phyloP scores from a whole-genome alignment of 2,113 vertebrate species.

The Stegastes partitus region DNA sequence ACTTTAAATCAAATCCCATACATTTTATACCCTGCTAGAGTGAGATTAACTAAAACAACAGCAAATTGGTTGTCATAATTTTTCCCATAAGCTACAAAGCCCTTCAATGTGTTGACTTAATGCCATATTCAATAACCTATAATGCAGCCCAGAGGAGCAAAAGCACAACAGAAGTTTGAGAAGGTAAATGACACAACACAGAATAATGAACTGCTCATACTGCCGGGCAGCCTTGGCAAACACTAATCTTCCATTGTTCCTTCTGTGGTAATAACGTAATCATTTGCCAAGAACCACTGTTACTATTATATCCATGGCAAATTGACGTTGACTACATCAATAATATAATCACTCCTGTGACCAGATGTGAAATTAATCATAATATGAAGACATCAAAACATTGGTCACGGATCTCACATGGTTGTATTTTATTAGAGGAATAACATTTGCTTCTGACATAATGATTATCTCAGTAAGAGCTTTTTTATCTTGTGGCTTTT shows the following conservation, averaged over 20 bases:
- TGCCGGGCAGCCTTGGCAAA: conserved; percentile 24
- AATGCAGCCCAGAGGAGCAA: neutral
- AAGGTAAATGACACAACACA: conserved; percentile 3
- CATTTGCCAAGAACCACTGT: conserved; percentile 64
- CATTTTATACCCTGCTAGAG: too few relatives aligned
- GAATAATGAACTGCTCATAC: neutral
- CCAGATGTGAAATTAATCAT: conserved; percentile 79
- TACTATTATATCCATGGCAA: conserved; percentile 68
- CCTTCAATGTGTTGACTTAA: neutral
- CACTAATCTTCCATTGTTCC: conserved; percentile 53
- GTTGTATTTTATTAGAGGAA: conserved; percentile 54
- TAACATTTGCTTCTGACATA: conserved; percentile 39
- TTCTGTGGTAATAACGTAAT: conserved; percentile 54
- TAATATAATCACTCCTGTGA: conserved; percentile 75
- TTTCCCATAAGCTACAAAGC: neutral
- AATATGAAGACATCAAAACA: conserved; percentile 72
- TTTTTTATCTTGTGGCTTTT: conserved; percentile 6
- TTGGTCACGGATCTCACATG: conserved; percentile 64
- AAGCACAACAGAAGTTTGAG: neutral
- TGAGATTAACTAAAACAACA: neutral
- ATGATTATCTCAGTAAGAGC: conserved; percentile 7
- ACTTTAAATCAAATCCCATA: neutral
- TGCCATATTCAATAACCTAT: neutral
- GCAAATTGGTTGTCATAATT: neutral
- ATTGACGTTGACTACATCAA: conserved; percentile 72